phyloP scores from a whole-genome alignment of 2,113 vertebrate genomes.

The Sakesphorus luctuosus region DNA sequence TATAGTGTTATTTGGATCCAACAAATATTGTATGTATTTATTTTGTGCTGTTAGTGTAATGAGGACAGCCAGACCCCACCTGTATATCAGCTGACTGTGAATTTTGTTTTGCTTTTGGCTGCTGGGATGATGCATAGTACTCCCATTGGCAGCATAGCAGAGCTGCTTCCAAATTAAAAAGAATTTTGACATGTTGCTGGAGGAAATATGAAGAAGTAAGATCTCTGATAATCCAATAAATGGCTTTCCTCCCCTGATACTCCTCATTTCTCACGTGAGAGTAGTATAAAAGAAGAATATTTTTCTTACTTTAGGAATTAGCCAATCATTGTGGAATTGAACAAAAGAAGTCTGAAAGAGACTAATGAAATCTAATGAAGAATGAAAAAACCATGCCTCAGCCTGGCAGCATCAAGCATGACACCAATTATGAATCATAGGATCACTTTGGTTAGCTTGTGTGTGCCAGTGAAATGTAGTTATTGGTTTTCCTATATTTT shows the following conservation, averaged over 20 bases:
- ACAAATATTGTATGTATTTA: neutral
- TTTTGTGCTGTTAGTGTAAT: neutral
- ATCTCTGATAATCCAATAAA: neutral
- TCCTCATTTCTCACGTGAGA: neutral
- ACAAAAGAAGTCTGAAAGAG: neutral
- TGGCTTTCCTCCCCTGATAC: neutral
- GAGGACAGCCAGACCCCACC: neutral
- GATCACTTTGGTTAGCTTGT: neutral
- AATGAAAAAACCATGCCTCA: neutral
- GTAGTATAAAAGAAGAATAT: neutral
- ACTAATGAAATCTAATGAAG: neutral
- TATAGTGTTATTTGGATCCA: neutral
- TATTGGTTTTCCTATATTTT: constrained; percentile 6
- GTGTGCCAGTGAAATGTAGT: neutral
- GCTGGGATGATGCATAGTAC: neutral
- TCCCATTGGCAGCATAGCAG: neutral
- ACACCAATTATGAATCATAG: neutral
- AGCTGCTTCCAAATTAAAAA: neutral
- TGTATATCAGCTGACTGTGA: neutral
- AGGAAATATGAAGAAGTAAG: neutral
- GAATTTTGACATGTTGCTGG: neutral
- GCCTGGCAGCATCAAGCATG: neutral
- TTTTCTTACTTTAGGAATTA: neutral
- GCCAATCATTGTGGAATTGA: neutral
- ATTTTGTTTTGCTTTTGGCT: neutral